Evolutionary conservation across 2,797 vertebrate species (phyloP), one percentile per base, ranked within the genome.

Genomic region (Hypotaenidia okinawae): DNA sequence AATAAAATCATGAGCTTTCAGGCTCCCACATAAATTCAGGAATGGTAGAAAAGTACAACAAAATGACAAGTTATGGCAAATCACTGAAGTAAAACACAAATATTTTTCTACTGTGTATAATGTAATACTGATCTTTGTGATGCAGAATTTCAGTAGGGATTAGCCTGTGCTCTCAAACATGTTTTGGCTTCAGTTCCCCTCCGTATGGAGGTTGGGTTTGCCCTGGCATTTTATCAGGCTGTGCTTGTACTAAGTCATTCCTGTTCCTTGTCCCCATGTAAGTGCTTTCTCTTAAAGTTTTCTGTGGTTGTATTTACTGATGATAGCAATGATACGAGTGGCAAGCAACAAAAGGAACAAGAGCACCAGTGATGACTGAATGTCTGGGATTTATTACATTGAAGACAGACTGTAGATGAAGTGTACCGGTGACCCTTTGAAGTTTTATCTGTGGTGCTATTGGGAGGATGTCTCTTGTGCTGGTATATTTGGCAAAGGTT

Each of bases 1-100:
- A 59, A 28, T 76, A 75, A 90, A 85, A 63, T 47, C 16, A 63
- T 57, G 54, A 77, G 24, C 16, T 93, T 87, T 78, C 37, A 49
- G 14, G 47, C 28, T 12, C 18, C 16, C 33, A 11, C 16, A 12
- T 51, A 30, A 72, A 47, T 64, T 69, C 37, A 80, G 35, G 11
- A 89, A 49, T 32, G 14, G 32, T 69, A 27, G 62, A 77, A 49
- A 76, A 62, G 39, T 79, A 83, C 19, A 58, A 58, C 14, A 62
- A 77, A 79, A 75, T 21, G 16, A 45, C 35, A 88, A 30, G 8
- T 37, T 72, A 19, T 1, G 5, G 41, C 30, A 58, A 88, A 37
- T 76, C 9, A 25, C 61, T 75, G 72, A 30, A 49, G 25, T 86
- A 59, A 89, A 90, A 58, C 8, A 12, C 10, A 37, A 52, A 30